Percentiles rank a stretch among this genome's conserved stretches.
phyloP scores from a whole-genome alignment of 1,140 invertebrate species.

The Drosophila kepulauana region DNA sequence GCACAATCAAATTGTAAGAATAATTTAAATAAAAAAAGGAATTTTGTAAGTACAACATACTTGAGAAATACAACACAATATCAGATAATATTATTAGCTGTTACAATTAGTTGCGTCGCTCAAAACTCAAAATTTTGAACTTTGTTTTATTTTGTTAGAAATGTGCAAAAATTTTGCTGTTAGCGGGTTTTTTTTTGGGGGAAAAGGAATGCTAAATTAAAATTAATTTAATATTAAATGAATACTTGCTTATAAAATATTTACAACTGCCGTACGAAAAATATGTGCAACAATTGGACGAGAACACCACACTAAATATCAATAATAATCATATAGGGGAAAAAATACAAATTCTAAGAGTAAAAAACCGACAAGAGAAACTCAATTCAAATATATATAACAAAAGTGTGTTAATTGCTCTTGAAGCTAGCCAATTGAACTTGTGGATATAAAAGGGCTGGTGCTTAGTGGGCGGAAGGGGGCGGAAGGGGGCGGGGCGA shows the following conservation, averaged over 20 bases:
- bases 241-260: slow-evolving; percentile 38
- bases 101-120: slow-evolving; percentile 26
- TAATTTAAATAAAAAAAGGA: slow-evolving; percentile 29
- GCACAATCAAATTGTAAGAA: slow-evolving; percentile 49
- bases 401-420: slow-evolving; percentile 35
- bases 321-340: background rate
- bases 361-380: slow-evolving; percentile 35
- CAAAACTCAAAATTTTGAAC: slow-evolving; percentile 10
- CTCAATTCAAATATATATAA: slow-evolving; percentile 41
- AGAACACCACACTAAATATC: slow-evolving; percentile 14
- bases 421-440: background rate
- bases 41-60: slow-evolving; percentile 39
- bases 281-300: slow-evolving; percentile 20
- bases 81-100: slow-evolving; percentile 13
- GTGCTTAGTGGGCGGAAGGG: background rate
- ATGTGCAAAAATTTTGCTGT: slow-evolving; percentile 26
- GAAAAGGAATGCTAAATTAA: slow-evolving; percentile 17
- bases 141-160: slow-evolving; percentile 6
- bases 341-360: slow-evolving; percentile 15
- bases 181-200: background rate
- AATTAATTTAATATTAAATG: slow-evolving; percentile 10
- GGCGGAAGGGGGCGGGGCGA: background rate
- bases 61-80: slow-evolving; percentile 29
- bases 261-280: slow-evolving; percentile 39
- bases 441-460: slow-evolving; percentile 3